These are phyloP conservation scores for Capitella teleta DNA, from an alignment of 1,140 invertebrate species.

Conservation along the genomic window DNA sequence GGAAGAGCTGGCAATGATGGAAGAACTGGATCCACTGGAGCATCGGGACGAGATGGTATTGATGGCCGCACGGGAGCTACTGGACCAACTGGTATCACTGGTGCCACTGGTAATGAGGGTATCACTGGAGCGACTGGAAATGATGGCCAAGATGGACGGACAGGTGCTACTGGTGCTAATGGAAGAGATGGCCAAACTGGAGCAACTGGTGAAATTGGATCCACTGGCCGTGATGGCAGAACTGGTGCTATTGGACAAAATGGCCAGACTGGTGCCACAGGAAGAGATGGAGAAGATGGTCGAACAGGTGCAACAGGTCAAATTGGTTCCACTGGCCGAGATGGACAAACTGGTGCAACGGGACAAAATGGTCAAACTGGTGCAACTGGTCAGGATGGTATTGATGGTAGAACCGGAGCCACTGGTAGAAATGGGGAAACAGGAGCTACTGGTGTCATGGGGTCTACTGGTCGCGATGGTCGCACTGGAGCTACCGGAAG, in stretches of 20 bases:
- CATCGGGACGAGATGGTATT: neutral
- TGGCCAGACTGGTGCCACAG: neutral
- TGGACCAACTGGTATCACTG: neutral
- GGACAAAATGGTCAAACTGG: neutral
- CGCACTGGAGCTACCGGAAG: neutral
- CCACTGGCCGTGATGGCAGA: neutral
- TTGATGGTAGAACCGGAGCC: constrained; percentile 1
- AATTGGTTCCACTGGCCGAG: neutral
- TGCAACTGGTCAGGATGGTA: constrained; percentile 1
- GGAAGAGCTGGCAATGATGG: neutral
- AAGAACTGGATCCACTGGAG: neutral
- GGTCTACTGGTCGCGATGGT: constrained; percentile 1
- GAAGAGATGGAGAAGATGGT: neutral
- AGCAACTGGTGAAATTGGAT: constrained; percentile 6
- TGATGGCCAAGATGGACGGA: constrained; percentile 1
- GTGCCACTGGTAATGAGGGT: neutral
- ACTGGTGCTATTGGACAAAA: neutral
- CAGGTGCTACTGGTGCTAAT: constrained; percentile 3
- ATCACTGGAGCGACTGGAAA: neutral
- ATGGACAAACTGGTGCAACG: neutral
- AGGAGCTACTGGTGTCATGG: constrained; percentile 8
- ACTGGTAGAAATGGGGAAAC: constrained; percentile 9
- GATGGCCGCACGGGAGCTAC: neutral
- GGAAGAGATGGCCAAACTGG: constrained; percentile 7
- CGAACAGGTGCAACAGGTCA: neutral